Conservation (phyloP, 2,888 invertebrate genomes). For the Ophion ventricosus region DNA sequence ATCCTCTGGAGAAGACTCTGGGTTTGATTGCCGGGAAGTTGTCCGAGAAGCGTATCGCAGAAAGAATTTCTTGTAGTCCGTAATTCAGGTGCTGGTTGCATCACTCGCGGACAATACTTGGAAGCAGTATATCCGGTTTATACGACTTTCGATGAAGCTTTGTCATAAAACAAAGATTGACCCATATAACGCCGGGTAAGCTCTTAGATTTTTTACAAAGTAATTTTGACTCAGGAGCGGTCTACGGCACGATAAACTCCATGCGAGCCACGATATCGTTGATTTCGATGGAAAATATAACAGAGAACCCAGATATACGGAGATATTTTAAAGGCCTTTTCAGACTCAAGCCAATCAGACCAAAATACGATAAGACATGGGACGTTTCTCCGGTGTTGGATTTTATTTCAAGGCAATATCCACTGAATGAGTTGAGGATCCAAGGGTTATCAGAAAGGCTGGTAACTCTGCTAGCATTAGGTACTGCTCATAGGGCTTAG, state of each 20-base stretch:
- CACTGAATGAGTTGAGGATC: background rate
- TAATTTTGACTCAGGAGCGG: too few relatives aligned
- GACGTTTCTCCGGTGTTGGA: conserved; percentile 18
- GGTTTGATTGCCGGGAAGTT: conserved; percentile 8
- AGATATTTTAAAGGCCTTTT: conserved; percentile 42
- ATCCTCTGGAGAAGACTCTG: too few relatives aligned
- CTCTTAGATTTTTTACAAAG: too few relatives aligned
- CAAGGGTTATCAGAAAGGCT: conserved; percentile 18
- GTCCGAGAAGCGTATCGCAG: conserved; percentile 31
- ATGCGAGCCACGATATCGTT: conserved; percentile 70
- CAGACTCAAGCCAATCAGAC: conserved; percentile 14
- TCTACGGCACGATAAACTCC: conserved; percentile 23
- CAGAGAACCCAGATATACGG: conserved; percentile 8
- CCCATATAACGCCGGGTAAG: too few relatives aligned
- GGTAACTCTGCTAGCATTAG: conserved; percentile 52
- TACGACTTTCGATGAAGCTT: too few relatives aligned
- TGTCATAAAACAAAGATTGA: too few relatives aligned
- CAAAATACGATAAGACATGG: conserved; percentile 26
- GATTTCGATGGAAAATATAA: conserved; percentile 58
- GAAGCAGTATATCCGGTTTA: too few relatives aligned
- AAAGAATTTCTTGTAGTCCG: conserved; percentile 41
- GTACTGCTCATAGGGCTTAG: conserved; percentile 60
- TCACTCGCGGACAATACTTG: conserved; percentile 56
- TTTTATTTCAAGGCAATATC: background rate
- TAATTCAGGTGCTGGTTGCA: conserved; percentile 29